Evolutionary conservation across 2,113 vertebrate species (phyloP).

Genomic region (Zosterops borbonicus): DNA sequence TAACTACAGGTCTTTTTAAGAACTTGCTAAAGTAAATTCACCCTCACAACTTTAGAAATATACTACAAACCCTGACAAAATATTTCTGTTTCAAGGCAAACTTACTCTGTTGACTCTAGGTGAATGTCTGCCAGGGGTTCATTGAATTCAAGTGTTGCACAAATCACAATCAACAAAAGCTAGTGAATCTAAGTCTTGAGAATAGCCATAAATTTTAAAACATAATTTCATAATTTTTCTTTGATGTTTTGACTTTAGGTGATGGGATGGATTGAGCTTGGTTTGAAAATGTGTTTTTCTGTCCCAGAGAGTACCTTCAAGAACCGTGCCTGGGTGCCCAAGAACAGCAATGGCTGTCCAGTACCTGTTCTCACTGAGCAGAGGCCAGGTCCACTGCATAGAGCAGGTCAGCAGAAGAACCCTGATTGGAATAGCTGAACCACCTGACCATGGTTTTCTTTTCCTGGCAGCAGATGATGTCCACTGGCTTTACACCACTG

Average conservation of each 20-base stretch:
- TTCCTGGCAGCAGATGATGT: neutral
- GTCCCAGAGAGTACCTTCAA: neutral
- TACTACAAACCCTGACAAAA: neutral
- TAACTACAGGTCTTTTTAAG: neutral
- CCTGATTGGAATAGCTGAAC: neutral
- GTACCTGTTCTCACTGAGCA: accelerated
- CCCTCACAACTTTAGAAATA: neutral
- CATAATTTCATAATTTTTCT: neutral
- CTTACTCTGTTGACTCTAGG: neutral
- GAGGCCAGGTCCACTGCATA: no score
- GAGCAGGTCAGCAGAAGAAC: neutral
- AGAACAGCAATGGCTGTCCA: neutral
- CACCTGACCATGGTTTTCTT: neutral
- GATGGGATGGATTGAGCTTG: neutral
- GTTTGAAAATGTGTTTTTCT: neutral
- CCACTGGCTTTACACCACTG: neutral
- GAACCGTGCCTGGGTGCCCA: accelerated
- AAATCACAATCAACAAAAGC: neutral
- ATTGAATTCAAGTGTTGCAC: neutral
- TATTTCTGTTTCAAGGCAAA: neutral
- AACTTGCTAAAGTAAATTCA: neutral
- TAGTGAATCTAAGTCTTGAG: neutral
- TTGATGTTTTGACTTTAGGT: neutral
- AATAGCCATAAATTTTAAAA: neutral
- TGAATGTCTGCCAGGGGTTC: neutral